A percentile compares a stretch with the other conserved stretches of the same genome.
Evolutionary conservation across 1,140 invertebrate genomes (phyloP).

Genomic region (Cydia strobilella): DNA sequence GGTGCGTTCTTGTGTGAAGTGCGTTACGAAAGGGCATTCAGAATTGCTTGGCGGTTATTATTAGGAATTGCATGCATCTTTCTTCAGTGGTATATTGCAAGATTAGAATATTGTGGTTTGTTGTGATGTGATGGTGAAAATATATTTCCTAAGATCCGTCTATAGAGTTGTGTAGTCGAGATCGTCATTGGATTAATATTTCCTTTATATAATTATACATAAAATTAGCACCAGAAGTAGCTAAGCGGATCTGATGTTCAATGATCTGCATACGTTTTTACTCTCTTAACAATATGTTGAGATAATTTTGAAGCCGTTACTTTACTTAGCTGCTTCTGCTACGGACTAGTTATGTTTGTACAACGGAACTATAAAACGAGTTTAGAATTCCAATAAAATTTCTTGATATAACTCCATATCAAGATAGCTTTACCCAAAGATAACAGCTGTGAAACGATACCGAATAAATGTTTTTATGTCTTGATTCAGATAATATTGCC

Average conservation of each 20-base stretch:
- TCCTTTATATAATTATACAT: no score
- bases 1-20: conserved; percentile 9
- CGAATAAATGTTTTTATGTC: not conserved
- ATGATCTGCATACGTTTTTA: no score
- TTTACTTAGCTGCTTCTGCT: no score
- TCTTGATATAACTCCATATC: not conserved
- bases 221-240: no score
- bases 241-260: no score
- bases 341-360: not conserved
- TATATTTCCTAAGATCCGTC: no score
- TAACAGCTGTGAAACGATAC: not conserved
- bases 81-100: not conserved
- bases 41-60: not conserved
- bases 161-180: no score
- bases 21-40: not conserved
- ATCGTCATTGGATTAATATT: no score
- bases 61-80: no score
- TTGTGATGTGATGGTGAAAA: not conserved
- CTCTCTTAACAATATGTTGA: no score
- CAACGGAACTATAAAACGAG: not conserved
- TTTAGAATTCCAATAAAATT: not conserved
- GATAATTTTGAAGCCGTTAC: no score
- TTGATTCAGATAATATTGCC: conserved; percentile 3
- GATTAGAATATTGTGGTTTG: no score
- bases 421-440: conserved; percentile 4